Percentiles rank a stretch among this genome's conserved stretches.
Evolutionary conservation across 30 jellyfish, hydroid and myxozoan genomes (phyloP).

Genomic region (Aurelia coerulea): DNA sequence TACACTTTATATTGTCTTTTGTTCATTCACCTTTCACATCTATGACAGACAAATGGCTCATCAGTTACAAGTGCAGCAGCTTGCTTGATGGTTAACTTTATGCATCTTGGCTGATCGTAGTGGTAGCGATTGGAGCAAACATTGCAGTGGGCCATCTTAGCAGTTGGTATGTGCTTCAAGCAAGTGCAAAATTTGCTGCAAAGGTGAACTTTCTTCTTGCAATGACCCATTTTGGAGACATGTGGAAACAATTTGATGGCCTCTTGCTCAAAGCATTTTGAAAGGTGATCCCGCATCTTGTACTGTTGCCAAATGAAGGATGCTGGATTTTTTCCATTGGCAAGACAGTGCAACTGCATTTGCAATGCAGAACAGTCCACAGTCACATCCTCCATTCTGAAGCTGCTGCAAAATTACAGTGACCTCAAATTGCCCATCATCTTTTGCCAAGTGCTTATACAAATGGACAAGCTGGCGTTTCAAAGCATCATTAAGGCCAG

Average conservation of each 20-base stretch:
- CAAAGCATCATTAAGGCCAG: constrained; percentile 28
- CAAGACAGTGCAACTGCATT: constrained; percentile 51
- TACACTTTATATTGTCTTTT: too few relatives aligned
- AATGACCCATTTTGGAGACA: background rate
- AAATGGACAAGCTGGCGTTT: constrained; percentile 36
- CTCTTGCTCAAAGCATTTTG: constrained; percentile 28
- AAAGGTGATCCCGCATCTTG: constrained; percentile 41
- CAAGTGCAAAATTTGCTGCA: constrained; percentile 8
- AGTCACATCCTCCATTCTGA: constrained; percentile 42
- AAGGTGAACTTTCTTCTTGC: background rate
- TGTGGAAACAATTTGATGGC: constrained; percentile 12
- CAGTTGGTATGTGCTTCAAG: too few relatives aligned
- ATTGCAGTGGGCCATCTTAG: too few relatives aligned
- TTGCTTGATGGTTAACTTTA: constrained; percentile 8
- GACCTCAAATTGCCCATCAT: constrained; percentile 22
- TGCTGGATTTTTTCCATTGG: constrained; percentile 18
- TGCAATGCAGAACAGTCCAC: constrained; percentile 53
- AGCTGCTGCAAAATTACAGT: constrained; percentile 33
- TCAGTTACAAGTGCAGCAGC: constrained; percentile 30
- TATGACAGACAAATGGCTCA: constrained; percentile 6
- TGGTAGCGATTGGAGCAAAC: too few relatives aligned
- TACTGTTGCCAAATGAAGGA: constrained; percentile 31
- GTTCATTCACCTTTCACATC: background rate
- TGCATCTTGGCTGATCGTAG: constrained; percentile 29
- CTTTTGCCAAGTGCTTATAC: constrained; percentile 31